Percentiles rank a stretch among this genome's conserved stretches.
phyloP scores from a whole-genome alignment of 2,113 vertebrate genomes.

The Tupaia chinensis region DNA sequence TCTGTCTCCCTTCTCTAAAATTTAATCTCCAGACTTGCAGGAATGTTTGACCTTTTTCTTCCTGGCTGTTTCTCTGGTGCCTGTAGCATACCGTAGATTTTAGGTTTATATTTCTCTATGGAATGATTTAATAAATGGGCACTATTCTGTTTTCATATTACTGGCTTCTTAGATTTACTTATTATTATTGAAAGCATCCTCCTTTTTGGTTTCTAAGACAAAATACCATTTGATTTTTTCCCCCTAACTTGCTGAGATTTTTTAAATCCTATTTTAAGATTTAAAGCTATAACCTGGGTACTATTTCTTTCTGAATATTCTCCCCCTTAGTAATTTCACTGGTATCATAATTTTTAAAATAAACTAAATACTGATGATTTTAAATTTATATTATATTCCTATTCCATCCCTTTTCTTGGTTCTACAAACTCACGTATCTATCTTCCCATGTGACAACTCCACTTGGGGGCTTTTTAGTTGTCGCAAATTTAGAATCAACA shows the following conservation, averaged over 20 bases:
- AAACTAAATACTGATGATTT: neutral
- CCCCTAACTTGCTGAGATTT: neutral
- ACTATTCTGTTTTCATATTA: neutral
- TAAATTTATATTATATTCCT: neutral
- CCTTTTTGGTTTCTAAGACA: neutral
- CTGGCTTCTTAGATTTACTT: neutral
- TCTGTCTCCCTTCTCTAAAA: neutral
- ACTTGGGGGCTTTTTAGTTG: neutral
- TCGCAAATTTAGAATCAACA: neutral
- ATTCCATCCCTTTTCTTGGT: neutral
- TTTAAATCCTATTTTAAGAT: neutral
- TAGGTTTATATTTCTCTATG: neutral
- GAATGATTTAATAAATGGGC: neutral
- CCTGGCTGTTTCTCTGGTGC: neutral
- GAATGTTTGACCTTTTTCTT: neutral
- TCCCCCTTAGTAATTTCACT: neutral
- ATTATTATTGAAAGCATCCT: neutral
- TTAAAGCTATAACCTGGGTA: neutral
- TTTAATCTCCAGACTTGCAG: neutral
- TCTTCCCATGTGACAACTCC: neutral
- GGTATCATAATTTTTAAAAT: neutral
- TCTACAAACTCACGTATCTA: neutral
- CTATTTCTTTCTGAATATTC: neutral
- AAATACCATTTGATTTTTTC: neutral
- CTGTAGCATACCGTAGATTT: neutral